Evolutionary conservation across 1,140 invertebrate species (phyloP).

Genomic region (Ctenoplectra terminalis): DNA sequence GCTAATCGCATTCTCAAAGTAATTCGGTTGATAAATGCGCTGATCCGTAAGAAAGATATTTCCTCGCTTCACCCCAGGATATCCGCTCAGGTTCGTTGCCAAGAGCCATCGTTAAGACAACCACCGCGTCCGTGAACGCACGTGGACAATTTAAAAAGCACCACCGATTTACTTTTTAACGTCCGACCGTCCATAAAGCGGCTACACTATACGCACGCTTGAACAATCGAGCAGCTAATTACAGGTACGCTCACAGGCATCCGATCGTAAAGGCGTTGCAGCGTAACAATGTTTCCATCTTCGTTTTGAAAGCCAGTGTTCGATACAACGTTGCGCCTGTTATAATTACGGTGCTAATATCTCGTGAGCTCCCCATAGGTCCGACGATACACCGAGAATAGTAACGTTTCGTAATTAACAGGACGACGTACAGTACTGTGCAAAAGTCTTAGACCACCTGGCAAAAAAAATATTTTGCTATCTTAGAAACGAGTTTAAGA

Average conservation of each 20-base stretch:
- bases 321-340: constrained; percentile 32
- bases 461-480: too few relatives aligned
- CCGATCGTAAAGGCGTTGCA: constrained; percentile 53
- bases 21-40: constrained; percentile 19
- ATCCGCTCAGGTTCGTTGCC: background rate
- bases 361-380: background rate
- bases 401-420: constrained; percentile 14
- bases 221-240: constrained; percentile 59
- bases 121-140: background rate
- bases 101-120: constrained; percentile 7
- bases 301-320: constrained; percentile 38
- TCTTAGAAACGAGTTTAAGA: too few relatives aligned
- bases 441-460: too few relatives aligned
- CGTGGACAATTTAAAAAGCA: background rate
- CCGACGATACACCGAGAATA: constrained; percentile 35
- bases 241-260: constrained; percentile 40
- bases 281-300: constrained; percentile 52
- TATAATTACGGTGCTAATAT: constrained; percentile 50
- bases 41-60: constrained; percentile 27
- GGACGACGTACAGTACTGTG: too few relatives aligned
- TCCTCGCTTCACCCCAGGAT: background rate
- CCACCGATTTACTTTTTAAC: constrained; percentile 41
- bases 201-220: constrained; percentile 8
- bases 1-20: constrained; percentile 4
- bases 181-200: background rate